Base-by-base conservation (phyloP, 2,113 vertebrate species). In the Grammomys surdaster region DNA sequence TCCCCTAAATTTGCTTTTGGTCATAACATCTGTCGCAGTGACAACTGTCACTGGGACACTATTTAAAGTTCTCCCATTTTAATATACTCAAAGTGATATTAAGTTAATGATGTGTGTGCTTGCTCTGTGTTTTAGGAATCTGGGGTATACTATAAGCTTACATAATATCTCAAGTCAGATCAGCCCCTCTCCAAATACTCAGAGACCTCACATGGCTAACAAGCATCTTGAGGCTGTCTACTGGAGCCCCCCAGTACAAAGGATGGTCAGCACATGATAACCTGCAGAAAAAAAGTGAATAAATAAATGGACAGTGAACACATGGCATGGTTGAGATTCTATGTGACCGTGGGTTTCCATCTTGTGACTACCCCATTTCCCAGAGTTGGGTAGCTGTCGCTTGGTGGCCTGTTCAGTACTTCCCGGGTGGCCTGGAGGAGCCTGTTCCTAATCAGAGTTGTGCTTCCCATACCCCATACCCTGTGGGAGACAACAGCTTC, bases 31-130 rank as follows among this genome's bases (percentile, higher is more conserved):
- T 86, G 46, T 48, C 31, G 3, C 43, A 86, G 28, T 22, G 63
- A 22, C 31, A 63, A 67, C 17, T 36, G 10, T 33, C 48, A 86
- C 31, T 69, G 60, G 63, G 31, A 60, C 43, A 86, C 51, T 56
- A 40, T 84, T n/a, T 31, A 48, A 93, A 93, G 69, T 40, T 40
- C 40, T 54, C 67, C 60, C 56, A 81, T 40, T 96, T 90, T 13
- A 43, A 5, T 70, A 51, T 86, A 56, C 10, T 75, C 40, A 75
- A 22, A 75, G 7, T 56, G 58, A 26, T 65, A 65, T 51, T 82
- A 58, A 75, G 86, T 76, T 40, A 46, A 46, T 63, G 67, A 46
- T 13, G 31, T 63, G 17, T 73, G 17, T 73, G 40, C 28, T 73
- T 89, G 51, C 40, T 54, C 36, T 28, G 3, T 8, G 2, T 19